Percentiles rank a stretch among this genome's conserved stretches.
These are phyloP conservation scores for Paramormyrops hopkinsi DNA, from an alignment of 2,797 vertebrate species.

Conservation along the genomic window DNA sequence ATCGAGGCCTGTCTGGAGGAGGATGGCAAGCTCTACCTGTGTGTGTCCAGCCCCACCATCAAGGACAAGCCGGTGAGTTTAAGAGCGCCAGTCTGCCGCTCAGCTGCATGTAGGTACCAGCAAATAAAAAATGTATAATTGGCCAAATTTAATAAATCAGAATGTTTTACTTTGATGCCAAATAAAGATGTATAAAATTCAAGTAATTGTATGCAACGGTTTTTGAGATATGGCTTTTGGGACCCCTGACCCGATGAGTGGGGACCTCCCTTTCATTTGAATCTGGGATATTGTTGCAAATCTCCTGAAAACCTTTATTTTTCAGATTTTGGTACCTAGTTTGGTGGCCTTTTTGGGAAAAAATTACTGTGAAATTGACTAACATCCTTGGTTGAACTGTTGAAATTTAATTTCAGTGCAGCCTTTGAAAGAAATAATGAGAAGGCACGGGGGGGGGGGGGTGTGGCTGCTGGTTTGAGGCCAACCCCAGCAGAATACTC, in stretches of 20 bases:
- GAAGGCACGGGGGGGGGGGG: not conserved
- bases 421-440: not conserved
- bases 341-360: not conserved
- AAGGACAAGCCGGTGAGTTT: slow-evolving; percentile 96
- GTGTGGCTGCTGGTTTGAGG: not conserved
- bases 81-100: not conserved
- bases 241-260: not conserved
- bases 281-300: not conserved
- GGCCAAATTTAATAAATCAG: not conserved
- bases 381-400: not conserved
- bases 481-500: not conserved
- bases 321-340: not conserved
- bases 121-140: not conserved
- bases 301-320: not conserved
- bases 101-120: not conserved
- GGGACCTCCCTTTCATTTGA: not conserved
- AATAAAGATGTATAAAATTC: not conserved
- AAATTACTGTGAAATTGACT: not conserved
- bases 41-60: slow-evolving; percentile 97
- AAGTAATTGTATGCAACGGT: not conserved
- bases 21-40: slow-evolving; percentile 94
- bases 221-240: not conserved
- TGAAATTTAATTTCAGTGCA: not conserved
- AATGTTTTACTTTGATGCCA: not conserved
- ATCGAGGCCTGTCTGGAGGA: slow-evolving; percentile 98